Percentiles rank a stretch among this genome's conserved stretches.
Conservation (phyloP, 2,888 invertebrate genomes). For the Metacarcinus magister region DNA sequence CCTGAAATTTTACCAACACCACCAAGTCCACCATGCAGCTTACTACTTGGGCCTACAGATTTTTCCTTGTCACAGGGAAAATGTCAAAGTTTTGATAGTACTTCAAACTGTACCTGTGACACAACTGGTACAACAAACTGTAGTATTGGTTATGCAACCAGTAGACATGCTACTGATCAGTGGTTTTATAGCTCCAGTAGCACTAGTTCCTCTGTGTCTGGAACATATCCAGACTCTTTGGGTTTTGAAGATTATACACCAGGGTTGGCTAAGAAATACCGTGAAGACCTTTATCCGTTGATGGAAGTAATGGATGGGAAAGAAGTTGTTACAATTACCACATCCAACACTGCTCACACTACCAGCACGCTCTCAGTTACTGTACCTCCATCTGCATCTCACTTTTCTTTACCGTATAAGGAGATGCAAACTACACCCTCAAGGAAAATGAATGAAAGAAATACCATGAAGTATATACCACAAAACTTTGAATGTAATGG, state of each 20-base stretch:
- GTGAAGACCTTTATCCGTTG: constrained; percentile 47
- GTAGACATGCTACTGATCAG: constrained; percentile 35
- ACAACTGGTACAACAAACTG: not conserved
- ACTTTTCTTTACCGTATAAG: constrained; percentile 27
- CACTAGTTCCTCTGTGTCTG: constrained; percentile 35
- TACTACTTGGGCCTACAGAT: constrained; percentile 66
- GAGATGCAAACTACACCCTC: not conserved
- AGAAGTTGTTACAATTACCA: constrained; percentile 75
- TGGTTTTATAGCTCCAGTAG: constrained; percentile 16
- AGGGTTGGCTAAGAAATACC: not conserved
- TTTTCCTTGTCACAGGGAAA: constrained; percentile 45
- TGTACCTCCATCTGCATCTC: not conserved
- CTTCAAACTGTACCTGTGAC: constrained; percentile 47
- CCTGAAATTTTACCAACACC: constrained; percentile 70
- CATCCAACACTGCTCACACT: constrained; percentile 32
- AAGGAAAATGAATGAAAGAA: not conserved
- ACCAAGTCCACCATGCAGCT: constrained; percentile 52
- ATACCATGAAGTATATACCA: not conserved
- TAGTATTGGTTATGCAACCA: constrained; percentile 40
- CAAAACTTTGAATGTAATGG: constrained; percentile 17
- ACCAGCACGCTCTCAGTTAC: constrained; percentile 55
- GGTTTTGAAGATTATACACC: not conserved
- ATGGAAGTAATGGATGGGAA: constrained; percentile 76
- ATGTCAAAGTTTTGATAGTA: constrained; percentile 40
- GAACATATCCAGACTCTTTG: not conserved